Evolutionary conservation across 2,888 invertebrate species (phyloP).

Genomic region (Dorcus hopei): DNA sequence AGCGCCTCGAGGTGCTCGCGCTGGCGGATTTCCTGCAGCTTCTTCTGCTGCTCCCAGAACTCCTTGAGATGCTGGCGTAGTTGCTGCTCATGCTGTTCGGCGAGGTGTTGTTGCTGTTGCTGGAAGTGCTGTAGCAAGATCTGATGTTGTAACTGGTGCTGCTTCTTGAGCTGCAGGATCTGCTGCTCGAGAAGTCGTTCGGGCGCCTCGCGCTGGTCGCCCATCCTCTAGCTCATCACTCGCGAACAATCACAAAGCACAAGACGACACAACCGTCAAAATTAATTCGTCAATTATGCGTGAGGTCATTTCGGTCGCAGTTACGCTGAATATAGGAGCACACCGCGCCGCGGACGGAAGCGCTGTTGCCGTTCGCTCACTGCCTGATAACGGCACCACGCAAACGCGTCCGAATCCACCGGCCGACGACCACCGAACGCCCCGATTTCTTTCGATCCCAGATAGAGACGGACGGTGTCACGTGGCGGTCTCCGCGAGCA

Average conservation of each 20-base stretch:
- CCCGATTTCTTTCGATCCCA: neutral
- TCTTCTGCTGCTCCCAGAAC: constrained; percentile 90
- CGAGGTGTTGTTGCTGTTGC: constrained; percentile 85
- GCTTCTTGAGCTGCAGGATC: constrained; percentile 81
- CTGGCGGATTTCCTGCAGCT: constrained; percentile 70
- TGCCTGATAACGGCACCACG: constrained; percentile 18
- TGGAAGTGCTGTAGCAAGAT: constrained; percentile 88
- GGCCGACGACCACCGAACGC: neutral
- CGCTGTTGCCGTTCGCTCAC: constrained; percentile 37
- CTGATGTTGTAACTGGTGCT: constrained; percentile 90
- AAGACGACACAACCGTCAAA: constrained; percentile 41
- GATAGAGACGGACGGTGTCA: constrained; percentile 25
- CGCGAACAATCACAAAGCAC: constrained; percentile 33
- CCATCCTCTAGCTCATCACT: constrained; percentile 29
- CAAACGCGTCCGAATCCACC: constrained; percentile 18
- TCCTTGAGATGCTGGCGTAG: constrained; percentile 85
- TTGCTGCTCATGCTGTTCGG: constrained; percentile 87
- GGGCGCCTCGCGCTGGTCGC: constrained; percentile 40
- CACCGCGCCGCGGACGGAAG: constrained; percentile 32
- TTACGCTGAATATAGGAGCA: constrained; percentile 32
- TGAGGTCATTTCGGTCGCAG: constrained; percentile 49
- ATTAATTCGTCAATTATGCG: constrained; percentile 44
- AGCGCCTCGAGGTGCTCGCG: constrained; percentile 81
- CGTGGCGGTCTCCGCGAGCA: constrained; percentile 32
- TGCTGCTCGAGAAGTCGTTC: constrained; percentile 51